These are phyloP conservation scores for Euplagia quadripunctaria DNA, from an alignment of 2,888 invertebrate species.

Conservation along the genomic window DNA sequence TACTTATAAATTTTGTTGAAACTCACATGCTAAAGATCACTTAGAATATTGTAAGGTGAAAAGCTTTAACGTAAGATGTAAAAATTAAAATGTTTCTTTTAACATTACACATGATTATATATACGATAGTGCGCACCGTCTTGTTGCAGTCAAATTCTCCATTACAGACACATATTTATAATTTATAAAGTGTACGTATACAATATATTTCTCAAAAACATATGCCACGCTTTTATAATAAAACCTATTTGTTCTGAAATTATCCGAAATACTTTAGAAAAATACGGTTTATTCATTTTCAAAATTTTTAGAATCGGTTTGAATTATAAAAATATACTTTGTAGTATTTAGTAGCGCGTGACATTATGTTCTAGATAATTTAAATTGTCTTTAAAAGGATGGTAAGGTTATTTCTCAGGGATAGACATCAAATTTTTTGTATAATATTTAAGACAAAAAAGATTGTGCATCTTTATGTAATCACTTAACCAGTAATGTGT, in stretches of 20 bases:
- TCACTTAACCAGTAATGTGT: neutral
- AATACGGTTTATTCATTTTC: neutral
- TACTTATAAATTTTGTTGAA: conserved; percentile 20
- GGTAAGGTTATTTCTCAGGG: neutral
- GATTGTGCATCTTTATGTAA: neutral
- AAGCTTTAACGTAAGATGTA: neutral
- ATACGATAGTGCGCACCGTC: neutral
- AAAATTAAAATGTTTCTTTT: neutral
- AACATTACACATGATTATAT: neutral
- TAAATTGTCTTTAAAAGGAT: neutral
- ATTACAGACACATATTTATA: neutral
- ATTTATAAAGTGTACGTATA: neutral
- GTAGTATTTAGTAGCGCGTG: neutral
- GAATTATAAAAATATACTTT: conserved; percentile 3
- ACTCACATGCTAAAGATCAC: conserved; percentile 2
- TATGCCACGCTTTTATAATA: neutral
- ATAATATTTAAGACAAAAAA: neutral
- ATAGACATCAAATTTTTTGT: neutral
- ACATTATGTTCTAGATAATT: neutral
- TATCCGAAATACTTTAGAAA: neutral
- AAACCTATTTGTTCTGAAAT: neutral
- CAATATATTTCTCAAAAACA: neutral
- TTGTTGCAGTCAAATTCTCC: neutral
- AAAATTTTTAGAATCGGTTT: neutral
- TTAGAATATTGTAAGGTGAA: neutral